phyloP scores from a whole-genome alignment of 2,888 invertebrate species.

The Chloroclysta siterata region DNA sequence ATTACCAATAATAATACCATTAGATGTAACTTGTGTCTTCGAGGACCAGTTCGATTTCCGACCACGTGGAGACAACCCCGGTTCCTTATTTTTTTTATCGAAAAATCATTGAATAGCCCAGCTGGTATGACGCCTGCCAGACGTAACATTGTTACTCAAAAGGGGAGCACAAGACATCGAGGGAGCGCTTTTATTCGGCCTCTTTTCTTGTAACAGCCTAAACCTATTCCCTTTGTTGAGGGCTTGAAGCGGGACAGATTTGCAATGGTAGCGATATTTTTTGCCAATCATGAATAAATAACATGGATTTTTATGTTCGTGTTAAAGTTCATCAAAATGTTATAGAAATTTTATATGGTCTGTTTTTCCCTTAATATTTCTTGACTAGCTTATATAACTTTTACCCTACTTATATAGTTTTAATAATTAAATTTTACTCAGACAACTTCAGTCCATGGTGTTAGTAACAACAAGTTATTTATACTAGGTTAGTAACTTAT shows the following conservation, averaged over 20 bases:
- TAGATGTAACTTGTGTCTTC: conserved; percentile 33
- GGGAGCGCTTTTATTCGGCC: conserved; percentile 63
- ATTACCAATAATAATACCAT: conserved; percentile 41
- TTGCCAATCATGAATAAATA: conserved; percentile 55
- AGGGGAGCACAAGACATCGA: conserved; percentile 69
- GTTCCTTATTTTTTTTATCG: conserved; percentile 45
- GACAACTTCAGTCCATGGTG: too few relatives aligned
- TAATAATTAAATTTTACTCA: too few relatives aligned
- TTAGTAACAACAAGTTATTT: too few relatives aligned
- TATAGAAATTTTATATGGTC: conserved; percentile 38
- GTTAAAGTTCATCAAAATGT: conserved; percentile 74
- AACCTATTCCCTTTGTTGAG: conserved; percentile 63
- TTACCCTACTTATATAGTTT: too few relatives aligned
- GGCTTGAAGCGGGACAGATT: conserved; percentile 59
- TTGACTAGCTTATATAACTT: not conserved
- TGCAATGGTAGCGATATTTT: conserved; percentile 62
- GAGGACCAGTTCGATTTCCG: conserved; percentile 65
- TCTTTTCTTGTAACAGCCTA: conserved; percentile 39
- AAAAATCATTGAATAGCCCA: conserved; percentile 74
- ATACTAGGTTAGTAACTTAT: too few relatives aligned
- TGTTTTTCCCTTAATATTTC: not conserved
- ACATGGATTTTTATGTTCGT: conserved; percentile 64
- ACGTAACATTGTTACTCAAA: conserved; percentile 74
- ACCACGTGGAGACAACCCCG: conserved; percentile 70
- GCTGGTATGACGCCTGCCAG: conserved; percentile 72